Evolutionary conservation across 2,113 vertebrate species (phyloP).

Genomic region (Catagonus wagneri): DNA sequence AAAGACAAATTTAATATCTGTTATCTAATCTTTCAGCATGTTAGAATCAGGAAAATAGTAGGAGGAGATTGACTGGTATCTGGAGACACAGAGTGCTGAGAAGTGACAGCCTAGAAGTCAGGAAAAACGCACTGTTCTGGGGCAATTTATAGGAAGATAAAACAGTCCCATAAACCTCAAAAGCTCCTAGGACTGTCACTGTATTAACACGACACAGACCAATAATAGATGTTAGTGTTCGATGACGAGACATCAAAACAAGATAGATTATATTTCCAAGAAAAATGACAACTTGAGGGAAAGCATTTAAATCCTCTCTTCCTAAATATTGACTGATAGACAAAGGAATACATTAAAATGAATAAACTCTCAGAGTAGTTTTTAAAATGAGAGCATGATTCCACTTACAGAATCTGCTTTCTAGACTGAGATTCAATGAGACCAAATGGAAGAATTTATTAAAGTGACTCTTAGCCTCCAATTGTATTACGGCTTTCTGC

Average conservation of each 20-base stretch:
- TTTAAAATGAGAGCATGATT: background rate
- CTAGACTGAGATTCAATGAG: background rate
- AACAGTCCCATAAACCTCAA: constrained; percentile 53
- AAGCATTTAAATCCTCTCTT: constrained; percentile 62
- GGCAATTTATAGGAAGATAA: constrained; percentile 69
- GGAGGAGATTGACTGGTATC: background rate
- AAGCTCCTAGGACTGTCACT: constrained; percentile 54
- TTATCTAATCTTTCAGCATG: background rate
- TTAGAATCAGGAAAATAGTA: constrained; percentile 36
- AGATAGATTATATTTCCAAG: constrained; percentile 66
- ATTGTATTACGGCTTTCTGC: background rate
- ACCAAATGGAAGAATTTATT: background rate
- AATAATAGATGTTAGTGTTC: constrained; percentile 70
- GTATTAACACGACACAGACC: constrained; percentile 55
- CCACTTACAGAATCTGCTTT: background rate
- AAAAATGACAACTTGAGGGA: constrained; percentile 68
- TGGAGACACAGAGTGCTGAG: background rate
- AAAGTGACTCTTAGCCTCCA: background rate
- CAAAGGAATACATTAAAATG: constrained; percentile 41
- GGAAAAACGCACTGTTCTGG: background rate
- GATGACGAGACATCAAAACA: constrained; percentile 53
- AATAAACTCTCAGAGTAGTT: background rate
- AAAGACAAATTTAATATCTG: background rate
- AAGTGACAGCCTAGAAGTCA: background rate
- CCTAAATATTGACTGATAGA: constrained; percentile 7